These are phyloP conservation scores for Triplophysa rosa DNA, from an alignment of 2,113 vertebrate genomes.

Conservation along the genomic window DNA sequence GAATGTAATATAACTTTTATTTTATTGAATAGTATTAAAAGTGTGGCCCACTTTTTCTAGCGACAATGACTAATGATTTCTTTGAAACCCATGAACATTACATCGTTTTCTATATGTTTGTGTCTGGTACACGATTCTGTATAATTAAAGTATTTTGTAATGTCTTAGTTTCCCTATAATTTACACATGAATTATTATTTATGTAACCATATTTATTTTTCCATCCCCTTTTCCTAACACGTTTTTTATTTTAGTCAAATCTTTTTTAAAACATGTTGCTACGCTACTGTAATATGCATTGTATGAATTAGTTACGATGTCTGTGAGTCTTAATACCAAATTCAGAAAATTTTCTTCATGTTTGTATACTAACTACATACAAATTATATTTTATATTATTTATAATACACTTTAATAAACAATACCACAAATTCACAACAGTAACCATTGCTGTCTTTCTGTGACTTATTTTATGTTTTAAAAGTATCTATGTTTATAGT, in stretches of 20 bases:
- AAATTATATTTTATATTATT: conserved; percentile 48
- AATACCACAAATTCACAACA: conserved; percentile 1
- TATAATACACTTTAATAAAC: conserved; percentile 52
- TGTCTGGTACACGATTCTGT: conserved; percentile 69
- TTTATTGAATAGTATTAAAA: conserved; percentile 27
- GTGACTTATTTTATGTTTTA: background rate
- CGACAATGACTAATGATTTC: conserved; percentile 1
- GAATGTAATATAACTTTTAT: conserved; percentile 36
- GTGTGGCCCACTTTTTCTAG: conserved; percentile 17
- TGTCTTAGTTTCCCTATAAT: conserved; percentile 30
- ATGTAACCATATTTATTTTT: conserved; percentile 43
- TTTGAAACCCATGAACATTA: conserved; percentile 26
- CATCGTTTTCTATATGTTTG: conserved; percentile 53
- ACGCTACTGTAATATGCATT: conserved; percentile 18
- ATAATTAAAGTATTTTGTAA: conserved; percentile 36
- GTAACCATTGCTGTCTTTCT: background rate
- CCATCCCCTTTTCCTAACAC: conserved; percentile 24
- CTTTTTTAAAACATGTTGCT: conserved; percentile 32
- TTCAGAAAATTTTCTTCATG: conserved; percentile 34
- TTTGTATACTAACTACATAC: conserved; percentile 50
- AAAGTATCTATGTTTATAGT: too few relatives aligned
- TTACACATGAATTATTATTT: conserved; percentile 48
- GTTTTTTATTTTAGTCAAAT: conserved; percentile 31
- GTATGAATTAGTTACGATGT: conserved; percentile 3
- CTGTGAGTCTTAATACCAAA: conserved; percentile 28